Conservation (phyloP, 23 tunicate genomes). For the Trididemnum miniatum region DNA sequence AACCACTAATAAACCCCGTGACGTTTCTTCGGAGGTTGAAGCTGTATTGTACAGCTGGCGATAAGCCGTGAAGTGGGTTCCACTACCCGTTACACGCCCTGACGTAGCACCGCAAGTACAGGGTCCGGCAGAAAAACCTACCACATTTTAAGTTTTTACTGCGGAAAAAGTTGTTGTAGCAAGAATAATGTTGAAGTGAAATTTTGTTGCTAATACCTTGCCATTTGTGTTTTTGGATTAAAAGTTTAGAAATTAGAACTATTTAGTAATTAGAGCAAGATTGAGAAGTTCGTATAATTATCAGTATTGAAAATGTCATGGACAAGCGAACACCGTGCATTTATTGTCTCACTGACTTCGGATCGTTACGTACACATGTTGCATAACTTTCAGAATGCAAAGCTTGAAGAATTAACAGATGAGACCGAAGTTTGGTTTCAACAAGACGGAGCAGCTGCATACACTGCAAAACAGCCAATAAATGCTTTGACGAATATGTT, state of each 20-base stretch:
- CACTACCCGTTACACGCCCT: too few relatives aligned
- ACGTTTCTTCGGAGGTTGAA: too few relatives aligned
- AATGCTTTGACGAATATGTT: conserved; percentile 21
- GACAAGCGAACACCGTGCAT: conserved; percentile 18
- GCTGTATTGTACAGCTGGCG: too few relatives aligned
- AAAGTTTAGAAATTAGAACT: conserved; percentile 1
- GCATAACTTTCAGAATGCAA: conserved; percentile 8
- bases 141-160: too few relatives aligned
- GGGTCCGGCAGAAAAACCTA: too few relatives aligned
- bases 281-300: conserved; percentile 1
- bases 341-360: conserved; percentile 20
- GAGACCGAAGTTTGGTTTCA: conserved; percentile 26
- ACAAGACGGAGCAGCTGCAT: conserved; percentile 31
- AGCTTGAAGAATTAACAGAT: conserved; percentile 1
- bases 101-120: too few relatives aligned
- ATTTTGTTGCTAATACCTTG: too few relatives aligned
- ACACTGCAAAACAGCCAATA: conserved; percentile 19
- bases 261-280: neutral
- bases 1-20: too few relatives aligned
- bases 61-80: too few relatives aligned
- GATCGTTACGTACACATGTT: conserved; percentile 21
- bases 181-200: too few relatives aligned
- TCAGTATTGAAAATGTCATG: neutral
- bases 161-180: too few relatives aligned
- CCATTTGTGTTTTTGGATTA: neutral